Evolutionary conservation across 2,113 vertebrate species (phyloP).

Genomic region (Gavia stellata): DNA sequence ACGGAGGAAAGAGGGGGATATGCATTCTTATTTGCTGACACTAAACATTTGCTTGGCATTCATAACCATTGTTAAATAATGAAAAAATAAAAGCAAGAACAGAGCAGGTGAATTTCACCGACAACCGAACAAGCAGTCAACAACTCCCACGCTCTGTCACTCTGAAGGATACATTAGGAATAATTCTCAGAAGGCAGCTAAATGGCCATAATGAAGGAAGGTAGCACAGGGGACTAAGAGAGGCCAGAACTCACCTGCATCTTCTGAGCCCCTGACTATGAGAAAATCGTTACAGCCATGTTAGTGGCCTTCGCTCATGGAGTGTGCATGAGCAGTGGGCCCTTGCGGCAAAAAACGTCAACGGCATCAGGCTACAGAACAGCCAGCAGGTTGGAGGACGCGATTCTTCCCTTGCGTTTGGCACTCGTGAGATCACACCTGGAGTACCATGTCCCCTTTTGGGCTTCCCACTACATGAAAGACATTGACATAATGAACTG

Average conservation of each 20-base stretch:
- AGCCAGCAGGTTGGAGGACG: background rate
- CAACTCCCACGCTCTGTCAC: background rate
- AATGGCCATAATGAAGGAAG: background rate
- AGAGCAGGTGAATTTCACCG: background rate
- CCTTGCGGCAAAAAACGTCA: background rate
- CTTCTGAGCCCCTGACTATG: background rate
- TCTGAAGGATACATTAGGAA: background rate
- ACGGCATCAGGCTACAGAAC: rapidly evolving
- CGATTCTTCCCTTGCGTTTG: background rate
- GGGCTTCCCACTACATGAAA: background rate
- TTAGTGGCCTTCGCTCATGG: background rate
- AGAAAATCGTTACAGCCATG: rapidly evolving
- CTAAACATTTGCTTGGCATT: background rate
- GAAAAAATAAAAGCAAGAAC: background rate
- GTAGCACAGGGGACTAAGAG: background rate
- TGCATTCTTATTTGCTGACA: background rate
- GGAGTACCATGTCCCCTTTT: background rate
- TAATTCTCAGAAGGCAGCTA: background rate
- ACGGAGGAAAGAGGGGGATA: background rate
- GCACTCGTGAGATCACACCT: background rate
- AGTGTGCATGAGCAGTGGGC: rapidly evolving
- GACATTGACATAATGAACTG: background rate
- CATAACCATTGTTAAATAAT: background rate
- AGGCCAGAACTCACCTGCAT: background rate
- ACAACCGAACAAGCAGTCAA: background rate